Percentiles rank a stretch among this genome's conserved stretches.
Conservation (phyloP, 2,113 vertebrate genomes). For the Danionella cerebrum region DNA sequence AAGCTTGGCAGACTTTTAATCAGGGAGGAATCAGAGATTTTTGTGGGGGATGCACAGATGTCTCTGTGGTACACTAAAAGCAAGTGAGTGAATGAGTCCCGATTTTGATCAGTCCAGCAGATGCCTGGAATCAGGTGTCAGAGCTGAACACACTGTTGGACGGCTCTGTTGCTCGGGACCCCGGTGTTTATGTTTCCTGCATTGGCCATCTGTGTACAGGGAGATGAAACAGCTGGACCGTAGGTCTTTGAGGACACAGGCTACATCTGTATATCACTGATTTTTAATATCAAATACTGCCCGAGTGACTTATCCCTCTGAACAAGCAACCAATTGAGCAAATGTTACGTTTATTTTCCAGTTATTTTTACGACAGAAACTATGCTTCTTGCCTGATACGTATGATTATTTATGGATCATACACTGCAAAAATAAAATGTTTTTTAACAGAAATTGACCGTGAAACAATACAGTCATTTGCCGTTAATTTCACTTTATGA, state of each 20-base stretch:
- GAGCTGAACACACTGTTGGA: conserved; percentile 41
- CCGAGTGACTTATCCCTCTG: too few species aligned
- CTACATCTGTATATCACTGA: conserved; percentile 14
- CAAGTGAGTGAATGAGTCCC: conserved; percentile 44
- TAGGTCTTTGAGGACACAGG: conserved; percentile 30
- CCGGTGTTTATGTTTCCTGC: conserved; percentile 49
- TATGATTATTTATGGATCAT: too few species aligned
- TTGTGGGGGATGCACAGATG: background rate
- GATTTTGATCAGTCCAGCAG: conserved; percentile 48
- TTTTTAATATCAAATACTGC: background rate
- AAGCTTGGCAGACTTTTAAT: conserved; percentile 39
- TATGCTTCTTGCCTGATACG: too few species aligned
- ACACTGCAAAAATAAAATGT: too few species aligned
- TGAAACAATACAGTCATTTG: too few species aligned
- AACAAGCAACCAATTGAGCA: too few species aligned
- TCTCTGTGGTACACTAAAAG: conserved; percentile 35
- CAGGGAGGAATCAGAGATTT: conserved; percentile 27
- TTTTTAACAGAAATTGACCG: too few species aligned
- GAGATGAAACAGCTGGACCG: conserved; percentile 11
- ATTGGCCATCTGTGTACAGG: conserved; percentile 26
- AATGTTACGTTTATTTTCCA: too few species aligned
- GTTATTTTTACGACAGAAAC: too few species aligned
- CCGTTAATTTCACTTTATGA: too few species aligned
- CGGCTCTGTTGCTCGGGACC: conserved; percentile 45
- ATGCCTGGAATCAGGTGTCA: conserved; percentile 53